Base-by-base conservation (phyloP, 2,113 vertebrate genomes). In the Megaleporinus macrocephalus region DNA sequence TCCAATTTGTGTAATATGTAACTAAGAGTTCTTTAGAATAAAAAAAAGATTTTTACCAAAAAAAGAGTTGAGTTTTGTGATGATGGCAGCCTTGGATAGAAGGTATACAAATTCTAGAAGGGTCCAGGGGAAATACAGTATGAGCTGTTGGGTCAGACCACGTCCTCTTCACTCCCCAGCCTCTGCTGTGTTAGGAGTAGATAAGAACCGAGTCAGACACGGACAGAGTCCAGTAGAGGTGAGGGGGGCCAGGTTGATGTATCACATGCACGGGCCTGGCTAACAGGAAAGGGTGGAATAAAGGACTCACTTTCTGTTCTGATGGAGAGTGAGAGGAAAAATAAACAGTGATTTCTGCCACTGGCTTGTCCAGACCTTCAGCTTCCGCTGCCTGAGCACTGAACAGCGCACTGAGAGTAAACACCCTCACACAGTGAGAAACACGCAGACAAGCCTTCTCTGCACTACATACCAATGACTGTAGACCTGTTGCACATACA, bases 381-480 rank as follows among this genome's bases (percentile, higher is more conserved):
- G 89, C 92, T 91, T 89, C 86, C 83, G 87, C 89, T 81, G 83
- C 86, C 86, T 84, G 86, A 62, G 79, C 26, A 51, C 65, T 55
- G 27, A n/a, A 68, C 30, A 68, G 30, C 20, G 11, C 30, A 69
- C 79, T 26, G 1, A 86, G 86, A 86, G 84, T 85, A 86, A 90
- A 88, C 92, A 91, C 91, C 14, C 89, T 91, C 63, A 41, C 29
- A 57, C 12, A 55, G 51, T 33, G 44, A 30, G 22, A 26, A 61
- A 20, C 57, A n/a, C 57, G 5, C 22, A 26, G 5, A 61, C n/a
- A 1, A 61, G 9, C 57, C 26, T 22, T 44, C 66, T 44, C 36
- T 41, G 5, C 29, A 3, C 33, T 44, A 22, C 66, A 69, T 44
- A 70, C 66, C 36, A 44, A n/a, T 9, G 22, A 24, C 20, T 5